Percentiles rank a stretch among this genome's conserved stretches.
Conservation (phyloP, 2,888 invertebrate genomes). For the Lottia scabra region DNA sequence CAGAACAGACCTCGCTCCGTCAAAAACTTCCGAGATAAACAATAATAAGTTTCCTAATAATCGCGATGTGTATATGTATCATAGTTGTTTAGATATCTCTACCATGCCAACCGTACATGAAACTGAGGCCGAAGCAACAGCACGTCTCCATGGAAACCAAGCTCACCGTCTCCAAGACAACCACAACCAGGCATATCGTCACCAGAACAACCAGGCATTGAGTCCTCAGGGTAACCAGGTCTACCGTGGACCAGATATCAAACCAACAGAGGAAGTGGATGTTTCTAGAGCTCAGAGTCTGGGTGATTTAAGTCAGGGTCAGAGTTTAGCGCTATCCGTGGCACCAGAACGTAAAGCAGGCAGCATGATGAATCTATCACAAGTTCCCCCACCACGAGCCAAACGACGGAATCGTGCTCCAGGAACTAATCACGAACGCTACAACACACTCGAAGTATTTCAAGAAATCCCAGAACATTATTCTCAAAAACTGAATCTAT, state of each 20-base stretch:
- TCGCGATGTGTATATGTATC: slow-evolving; percentile 8
- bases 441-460: not conserved
- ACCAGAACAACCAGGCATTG: no score
- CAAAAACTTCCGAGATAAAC: slow-evolving; percentile 27
- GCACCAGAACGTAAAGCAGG: slow-evolving; percentile 53
- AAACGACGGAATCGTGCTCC: not conserved
- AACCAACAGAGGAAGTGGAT: slow-evolving; percentile 35
- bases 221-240: slow-evolving; percentile 6
- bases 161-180: no score
- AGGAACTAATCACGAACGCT: not conserved
- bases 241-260: slow-evolving; percentile 21
- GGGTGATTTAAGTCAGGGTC: slow-evolving; percentile 47
- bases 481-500: not conserved
- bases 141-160: slow-evolving; percentile 6
- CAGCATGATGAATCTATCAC: slow-evolving; percentile 33
- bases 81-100: slow-evolving; percentile 12
- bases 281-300: slow-evolving; percentile 47
- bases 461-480: slow-evolving; percentile 4
- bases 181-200: no score
- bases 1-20: slow-evolving; percentile 10
- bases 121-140: not conserved
- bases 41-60: slow-evolving; percentile 24
- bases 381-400: not conserved
- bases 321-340: slow-evolving; percentile 44
- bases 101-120: slow-evolving; percentile 8